Conservation (phyloP, 2,888 invertebrate genomes). For the Galeruca laticollis region DNA sequence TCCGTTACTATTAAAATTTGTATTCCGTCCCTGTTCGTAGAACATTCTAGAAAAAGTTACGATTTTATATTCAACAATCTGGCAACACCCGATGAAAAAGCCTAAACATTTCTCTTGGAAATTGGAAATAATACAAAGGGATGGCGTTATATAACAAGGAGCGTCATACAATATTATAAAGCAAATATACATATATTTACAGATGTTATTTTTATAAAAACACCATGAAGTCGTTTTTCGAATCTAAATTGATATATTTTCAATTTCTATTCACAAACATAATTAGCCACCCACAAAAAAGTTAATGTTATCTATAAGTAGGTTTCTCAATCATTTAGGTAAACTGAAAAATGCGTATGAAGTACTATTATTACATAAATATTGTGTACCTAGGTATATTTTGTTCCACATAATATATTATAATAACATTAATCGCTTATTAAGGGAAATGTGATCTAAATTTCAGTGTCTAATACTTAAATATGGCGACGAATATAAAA, state of each 20-base stretch:
- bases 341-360: too few species aligned
- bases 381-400: background rate
- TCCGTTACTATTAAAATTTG: too few species aligned
- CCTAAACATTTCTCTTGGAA: background rate
- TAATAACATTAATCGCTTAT: background rate
- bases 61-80: background rate
- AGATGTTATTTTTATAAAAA: background rate
- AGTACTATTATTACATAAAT: background rate
- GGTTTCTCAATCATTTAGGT: too few species aligned
- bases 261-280: background rate
- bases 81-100: background rate
- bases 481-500: background rate
- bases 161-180: background rate
- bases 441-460: background rate
- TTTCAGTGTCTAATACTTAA: background rate
- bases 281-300: background rate
- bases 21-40: background rate
- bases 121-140: background rate
- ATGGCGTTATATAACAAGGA: background rate
- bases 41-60: conserved; percentile 9
- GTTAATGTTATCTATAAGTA: background rate
- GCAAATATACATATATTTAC: background rate
- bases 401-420: too few species aligned
- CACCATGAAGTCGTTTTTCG: background rate
- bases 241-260: background rate